Percentiles rank a stretch among this genome's conserved stretches.
Conservation (phyloP, 2,113 vertebrate genomes). For the Cyprichromis sp. region DNA sequence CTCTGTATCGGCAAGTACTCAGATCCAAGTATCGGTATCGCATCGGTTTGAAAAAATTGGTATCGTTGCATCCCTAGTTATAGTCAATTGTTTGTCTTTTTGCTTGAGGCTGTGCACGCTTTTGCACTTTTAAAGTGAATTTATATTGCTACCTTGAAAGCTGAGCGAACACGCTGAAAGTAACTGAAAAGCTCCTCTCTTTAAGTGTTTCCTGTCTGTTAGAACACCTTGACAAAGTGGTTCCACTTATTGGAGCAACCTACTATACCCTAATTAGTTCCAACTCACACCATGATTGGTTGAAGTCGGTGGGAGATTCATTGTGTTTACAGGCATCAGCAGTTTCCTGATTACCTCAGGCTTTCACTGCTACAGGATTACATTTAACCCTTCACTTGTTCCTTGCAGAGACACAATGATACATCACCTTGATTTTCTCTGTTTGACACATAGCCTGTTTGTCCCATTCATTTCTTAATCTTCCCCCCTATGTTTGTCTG, state of each 20-base stretch:
- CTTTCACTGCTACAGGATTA: constrained; percentile 27
- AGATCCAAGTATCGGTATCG: too few relatives aligned
- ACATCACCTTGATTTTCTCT: not conserved
- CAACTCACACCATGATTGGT: constrained; percentile 43
- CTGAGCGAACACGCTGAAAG: not conserved
- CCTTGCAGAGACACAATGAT: not conserved
- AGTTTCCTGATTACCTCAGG: constrained; percentile 52
- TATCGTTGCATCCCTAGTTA: not conserved
- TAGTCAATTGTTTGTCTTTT: not conserved
- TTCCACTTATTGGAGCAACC: constrained; percentile 47
- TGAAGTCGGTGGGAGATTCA: constrained; percentile 47
- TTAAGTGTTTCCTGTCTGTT: not conserved
- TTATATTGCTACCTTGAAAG: not conserved
- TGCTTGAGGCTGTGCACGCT: not conserved
- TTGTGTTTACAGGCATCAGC: constrained; percentile 54
- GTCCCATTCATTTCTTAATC: constrained; percentile 12
- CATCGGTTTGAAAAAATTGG: too few relatives aligned
- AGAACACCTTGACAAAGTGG: constrained; percentile 38
- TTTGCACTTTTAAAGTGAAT: not conserved
- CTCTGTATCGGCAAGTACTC: too few relatives aligned
- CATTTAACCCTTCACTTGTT: constrained; percentile 31
- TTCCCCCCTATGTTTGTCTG: not conserved
- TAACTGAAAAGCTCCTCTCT: not conserved
- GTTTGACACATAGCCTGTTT: not conserved
- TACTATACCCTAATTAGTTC: constrained; percentile 59